Conservation (phyloP, 92 coral and sea anemone species). For the Zoanthus gigantus region DNA sequence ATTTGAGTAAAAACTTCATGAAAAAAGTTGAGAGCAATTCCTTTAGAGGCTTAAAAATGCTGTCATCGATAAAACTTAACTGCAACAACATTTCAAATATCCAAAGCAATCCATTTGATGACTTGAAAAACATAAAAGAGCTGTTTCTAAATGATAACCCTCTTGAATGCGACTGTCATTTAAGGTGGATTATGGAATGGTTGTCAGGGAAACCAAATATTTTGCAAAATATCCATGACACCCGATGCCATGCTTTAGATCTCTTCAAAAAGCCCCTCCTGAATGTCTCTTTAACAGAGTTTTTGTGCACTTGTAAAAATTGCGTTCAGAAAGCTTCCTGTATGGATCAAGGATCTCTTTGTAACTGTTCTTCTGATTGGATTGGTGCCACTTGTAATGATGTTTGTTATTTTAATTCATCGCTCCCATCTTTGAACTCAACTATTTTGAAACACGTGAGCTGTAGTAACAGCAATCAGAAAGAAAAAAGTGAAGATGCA, state of each 20-base stretch:
- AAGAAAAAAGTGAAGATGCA: neutral
- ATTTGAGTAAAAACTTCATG: conserved; percentile 7
- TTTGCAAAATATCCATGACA: conserved; percentile 16
- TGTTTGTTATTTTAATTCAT: conserved; percentile 47
- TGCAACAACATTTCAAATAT: conserved; percentile 26
- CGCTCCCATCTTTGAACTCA: conserved; percentile 4
- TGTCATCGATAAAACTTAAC: conserved; percentile 12
- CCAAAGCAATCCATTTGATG: conserved; percentile 25
- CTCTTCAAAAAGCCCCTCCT: conserved; percentile 43
- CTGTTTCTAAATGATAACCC: conserved; percentile 66
- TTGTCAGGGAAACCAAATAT: conserved; percentile 32
- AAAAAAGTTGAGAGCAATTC: neutral
- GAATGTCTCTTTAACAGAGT: conserved; percentile 42
- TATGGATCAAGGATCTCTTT: conserved; percentile 26
- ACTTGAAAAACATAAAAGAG: conserved; percentile 24
- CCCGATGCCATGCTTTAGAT: conserved; percentile 57
- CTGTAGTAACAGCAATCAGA: conserved; percentile 39
- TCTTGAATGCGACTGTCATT: conserved; percentile 72
- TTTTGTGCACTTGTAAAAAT: conserved; percentile 67
- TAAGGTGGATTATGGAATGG: conserved; percentile 73
- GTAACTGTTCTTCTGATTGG: conserved; percentile 59
- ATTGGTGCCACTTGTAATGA: conserved; percentile 60
- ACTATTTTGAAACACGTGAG: conserved; percentile 27
- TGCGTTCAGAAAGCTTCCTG: conserved; percentile 58
- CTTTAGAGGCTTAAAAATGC: conserved; percentile 15